Percentiles rank a stretch among this genome's conserved stretches.
Conservation (phyloP, 2,888 invertebrate genomes). For the Cynaeus angustus region DNA sequence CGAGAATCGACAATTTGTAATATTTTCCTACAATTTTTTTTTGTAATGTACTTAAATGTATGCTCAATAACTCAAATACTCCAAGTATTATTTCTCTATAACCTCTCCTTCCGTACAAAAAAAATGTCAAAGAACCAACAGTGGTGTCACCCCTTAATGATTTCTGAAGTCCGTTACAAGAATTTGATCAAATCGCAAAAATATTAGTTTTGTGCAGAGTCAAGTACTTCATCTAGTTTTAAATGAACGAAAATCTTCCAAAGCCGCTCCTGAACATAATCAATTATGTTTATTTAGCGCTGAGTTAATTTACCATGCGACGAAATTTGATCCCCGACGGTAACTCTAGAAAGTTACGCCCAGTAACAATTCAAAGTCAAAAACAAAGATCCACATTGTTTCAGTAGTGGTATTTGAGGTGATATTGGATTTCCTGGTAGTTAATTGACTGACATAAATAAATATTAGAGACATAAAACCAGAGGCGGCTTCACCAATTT, state of each 20-base stretch:
- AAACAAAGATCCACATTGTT: constrained; percentile 61
- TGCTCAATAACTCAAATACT: too few relatives aligned
- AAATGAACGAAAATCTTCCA: not conserved
- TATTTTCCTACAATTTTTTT: too few relatives aligned
- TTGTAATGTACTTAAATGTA: too few relatives aligned
- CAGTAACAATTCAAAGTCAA: constrained; percentile 58
- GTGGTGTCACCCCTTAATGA: too few relatives aligned
- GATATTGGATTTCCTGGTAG: constrained; percentile 7
- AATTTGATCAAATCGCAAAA: too few relatives aligned
- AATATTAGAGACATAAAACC: not conserved
- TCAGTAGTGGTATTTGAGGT: constrained; percentile 49
- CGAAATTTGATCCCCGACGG: constrained; percentile 47
- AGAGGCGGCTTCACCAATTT: not conserved
- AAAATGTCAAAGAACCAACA: too few relatives aligned
- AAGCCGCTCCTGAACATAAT: not conserved
- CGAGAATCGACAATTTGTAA: too few relatives aligned
- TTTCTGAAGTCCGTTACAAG: too few relatives aligned
- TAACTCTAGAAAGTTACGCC: constrained; percentile 62
- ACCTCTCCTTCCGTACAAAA: too few relatives aligned
- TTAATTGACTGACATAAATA: constrained; percentile 7
- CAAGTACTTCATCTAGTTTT: too few relatives aligned
- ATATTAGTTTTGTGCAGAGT: too few relatives aligned
- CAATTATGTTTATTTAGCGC: constrained; percentile 42
- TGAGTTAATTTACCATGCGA: constrained; percentile 48
- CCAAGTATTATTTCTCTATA: too few relatives aligned